phyloP scores from a whole-genome alignment of 1,140 invertebrate genomes.

The Zaprionus ornatus region DNA sequence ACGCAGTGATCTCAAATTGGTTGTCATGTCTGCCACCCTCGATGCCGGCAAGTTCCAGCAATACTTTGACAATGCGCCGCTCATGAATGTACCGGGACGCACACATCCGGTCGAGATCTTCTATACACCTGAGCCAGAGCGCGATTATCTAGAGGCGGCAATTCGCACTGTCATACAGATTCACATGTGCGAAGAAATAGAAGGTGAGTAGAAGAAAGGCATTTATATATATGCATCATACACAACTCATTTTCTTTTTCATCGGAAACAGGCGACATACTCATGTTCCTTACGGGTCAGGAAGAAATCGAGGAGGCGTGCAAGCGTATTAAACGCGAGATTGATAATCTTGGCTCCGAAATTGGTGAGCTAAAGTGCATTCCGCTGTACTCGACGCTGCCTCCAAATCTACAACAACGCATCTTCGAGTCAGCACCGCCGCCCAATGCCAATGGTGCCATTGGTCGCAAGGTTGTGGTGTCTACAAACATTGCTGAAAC shows the following conservation, averaged over 20 bases:
- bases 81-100: conserved; percentile 99
- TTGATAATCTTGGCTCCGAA: conserved; percentile 98
- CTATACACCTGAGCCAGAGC: conserved; percentile 99
- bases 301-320: conserved; percentile 99
- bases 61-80: conserved; percentile 98
- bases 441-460: conserved; percentile 95
- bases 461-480: conserved; percentile 98
- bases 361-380: conserved; percentile 99
- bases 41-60: conserved; percentile 99
- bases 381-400: conserved; percentile 98
- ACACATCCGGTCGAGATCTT: conserved; percentile 98
- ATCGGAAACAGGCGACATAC: conserved; percentile 88
- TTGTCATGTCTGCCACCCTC: conserved; percentile 99
- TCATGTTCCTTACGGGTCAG: conserved; percentile 97
- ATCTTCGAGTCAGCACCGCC: conserved; percentile 98
- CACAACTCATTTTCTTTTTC: not conserved
- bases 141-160: conserved; percentile 99
- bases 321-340: conserved; percentile 98
- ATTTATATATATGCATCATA: not conserved
- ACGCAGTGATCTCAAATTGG: conserved; percentile 96
- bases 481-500: conserved; percentile 99
- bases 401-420: conserved; percentile 98
- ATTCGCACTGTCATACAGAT: conserved; percentile 99
- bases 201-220: conserved; percentile 84
- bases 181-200: conserved; percentile 98